Conservation (phyloP, 37 sponge, comb jelly and placozoan genomes). For the Diacarnus erythraeanus region DNA sequence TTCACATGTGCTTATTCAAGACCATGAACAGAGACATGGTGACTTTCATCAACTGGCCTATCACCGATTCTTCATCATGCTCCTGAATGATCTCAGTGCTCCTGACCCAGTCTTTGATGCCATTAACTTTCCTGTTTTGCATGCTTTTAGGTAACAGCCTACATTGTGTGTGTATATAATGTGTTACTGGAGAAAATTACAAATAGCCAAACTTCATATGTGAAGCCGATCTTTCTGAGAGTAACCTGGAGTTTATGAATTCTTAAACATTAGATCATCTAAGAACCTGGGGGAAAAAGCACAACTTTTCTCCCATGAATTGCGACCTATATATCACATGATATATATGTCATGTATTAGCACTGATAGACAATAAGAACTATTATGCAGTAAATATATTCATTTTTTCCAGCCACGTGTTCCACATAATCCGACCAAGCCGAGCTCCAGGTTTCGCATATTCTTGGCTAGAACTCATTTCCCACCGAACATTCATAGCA, state of each 20-base stretch:
- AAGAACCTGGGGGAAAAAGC: no score
- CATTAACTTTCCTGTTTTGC: slow-evolving; percentile 83
- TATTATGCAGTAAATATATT: no score
- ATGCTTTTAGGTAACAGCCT: slow-evolving; percentile 91
- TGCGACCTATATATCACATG: no score
- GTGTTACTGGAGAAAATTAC: background rate
- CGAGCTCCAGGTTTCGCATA: slow-evolving; percentile 96
- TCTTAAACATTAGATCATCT: no score
- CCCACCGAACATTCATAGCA: slow-evolving; percentile 90
- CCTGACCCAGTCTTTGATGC: slow-evolving; percentile 92
- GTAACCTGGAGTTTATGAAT: no score
- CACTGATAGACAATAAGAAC: no score
- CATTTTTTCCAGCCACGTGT: slow-evolving; percentile 62
- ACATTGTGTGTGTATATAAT: slow-evolving; percentile 2
- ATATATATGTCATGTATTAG: no score
- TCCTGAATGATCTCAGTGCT: slow-evolving; percentile 90
- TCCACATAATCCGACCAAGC: slow-evolving; percentile 86
- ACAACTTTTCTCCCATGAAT: no score
- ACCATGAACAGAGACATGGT: slow-evolving; percentile 81
- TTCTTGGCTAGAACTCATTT: slow-evolving; percentile 97
- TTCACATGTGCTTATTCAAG: slow-evolving; percentile 86
- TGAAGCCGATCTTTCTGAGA: no score
- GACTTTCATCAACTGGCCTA: slow-evolving; percentile 99
- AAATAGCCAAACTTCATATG: no score
- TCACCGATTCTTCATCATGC: slow-evolving; percentile 96